These are phyloP conservation scores for Phalacrocorax carbo DNA, from an alignment of 2,113 vertebrate species.

Conservation along the genomic window DNA sequence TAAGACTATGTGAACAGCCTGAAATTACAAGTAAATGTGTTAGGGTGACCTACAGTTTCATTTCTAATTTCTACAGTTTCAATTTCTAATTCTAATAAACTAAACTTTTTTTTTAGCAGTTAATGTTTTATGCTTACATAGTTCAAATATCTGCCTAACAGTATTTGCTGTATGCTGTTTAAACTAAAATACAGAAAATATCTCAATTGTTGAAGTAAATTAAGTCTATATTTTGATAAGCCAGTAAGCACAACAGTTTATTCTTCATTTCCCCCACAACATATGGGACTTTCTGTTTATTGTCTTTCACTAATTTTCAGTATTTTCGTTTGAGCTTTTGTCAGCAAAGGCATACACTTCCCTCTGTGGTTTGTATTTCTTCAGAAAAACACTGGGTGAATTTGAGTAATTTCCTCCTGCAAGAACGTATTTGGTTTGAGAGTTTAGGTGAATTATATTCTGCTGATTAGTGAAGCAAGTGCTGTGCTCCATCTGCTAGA, in stretches of 20 bases:
- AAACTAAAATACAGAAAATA: background rate
- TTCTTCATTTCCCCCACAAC: background rate
- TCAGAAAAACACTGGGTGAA: constrained; percentile 15
- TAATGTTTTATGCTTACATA: background rate
- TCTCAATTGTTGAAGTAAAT: background rate
- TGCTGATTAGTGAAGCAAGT: constrained; percentile 60
- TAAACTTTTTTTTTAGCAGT: background rate
- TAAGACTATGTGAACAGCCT: background rate
- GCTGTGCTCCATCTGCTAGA: constrained; percentile 59
- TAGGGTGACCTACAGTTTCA: background rate
- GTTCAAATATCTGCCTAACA: background rate
- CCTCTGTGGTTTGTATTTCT: constrained; percentile 7
- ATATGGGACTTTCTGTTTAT: constrained; percentile 49
- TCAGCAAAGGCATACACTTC: constrained; percentile 4
- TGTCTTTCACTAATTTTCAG: constrained; percentile 14
- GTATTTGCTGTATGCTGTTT: background rate
- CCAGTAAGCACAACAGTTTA: background rate
- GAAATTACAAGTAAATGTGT: background rate
- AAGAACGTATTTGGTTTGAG: constrained; percentile 6
- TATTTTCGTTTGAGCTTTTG: constrained; percentile 40
- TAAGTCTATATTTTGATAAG: background rate
- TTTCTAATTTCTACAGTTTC: background rate
- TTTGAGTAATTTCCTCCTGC: constrained; percentile 46
- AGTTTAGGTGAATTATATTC: constrained; percentile 62
- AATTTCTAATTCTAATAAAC: background rate